Conservation (phyloP, 2,797 vertebrate genomes). For the Erethizon dorsatum region DNA sequence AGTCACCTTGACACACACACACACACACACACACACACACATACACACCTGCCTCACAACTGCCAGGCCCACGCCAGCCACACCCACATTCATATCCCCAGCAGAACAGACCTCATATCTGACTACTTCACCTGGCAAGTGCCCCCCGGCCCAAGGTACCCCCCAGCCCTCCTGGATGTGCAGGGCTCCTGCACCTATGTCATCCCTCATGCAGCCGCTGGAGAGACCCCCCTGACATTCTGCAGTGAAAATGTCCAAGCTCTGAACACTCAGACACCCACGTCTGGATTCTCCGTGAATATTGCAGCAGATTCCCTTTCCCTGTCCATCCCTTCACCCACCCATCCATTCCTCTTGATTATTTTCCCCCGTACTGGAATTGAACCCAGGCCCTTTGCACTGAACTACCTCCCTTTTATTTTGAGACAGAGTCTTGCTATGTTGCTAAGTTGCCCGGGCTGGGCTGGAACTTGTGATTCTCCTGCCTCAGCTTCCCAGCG, state of each 20-base stretch:
- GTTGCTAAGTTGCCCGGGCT: too few species aligned
- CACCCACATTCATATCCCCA: rapidly evolving
- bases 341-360: not conserved
- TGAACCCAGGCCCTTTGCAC: too few species aligned
- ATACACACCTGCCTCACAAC: not conserved
- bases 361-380: not conserved
- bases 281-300: not conserved
- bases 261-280: not conserved
- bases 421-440: too few species aligned
- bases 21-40: not conserved
- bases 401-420: too few species aligned
- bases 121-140: not conserved
- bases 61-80: not conserved
- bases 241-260: not conserved
- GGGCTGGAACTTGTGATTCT: too few species aligned
- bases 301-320: too few species aligned
- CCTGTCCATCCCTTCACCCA: not conserved
- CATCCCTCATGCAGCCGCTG: not conserved
- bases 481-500: too few species aligned
- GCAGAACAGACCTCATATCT: not conserved
- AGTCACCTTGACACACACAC: not conserved
- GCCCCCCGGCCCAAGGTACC: not conserved
- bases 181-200: not conserved
- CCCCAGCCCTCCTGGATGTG: too few species aligned
- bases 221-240: not conserved